A percentile compares a stretch with the other conserved stretches of the same genome.
Conservation (phyloP, 2,888 invertebrate species). For the Thereva nobilitata region DNA sequence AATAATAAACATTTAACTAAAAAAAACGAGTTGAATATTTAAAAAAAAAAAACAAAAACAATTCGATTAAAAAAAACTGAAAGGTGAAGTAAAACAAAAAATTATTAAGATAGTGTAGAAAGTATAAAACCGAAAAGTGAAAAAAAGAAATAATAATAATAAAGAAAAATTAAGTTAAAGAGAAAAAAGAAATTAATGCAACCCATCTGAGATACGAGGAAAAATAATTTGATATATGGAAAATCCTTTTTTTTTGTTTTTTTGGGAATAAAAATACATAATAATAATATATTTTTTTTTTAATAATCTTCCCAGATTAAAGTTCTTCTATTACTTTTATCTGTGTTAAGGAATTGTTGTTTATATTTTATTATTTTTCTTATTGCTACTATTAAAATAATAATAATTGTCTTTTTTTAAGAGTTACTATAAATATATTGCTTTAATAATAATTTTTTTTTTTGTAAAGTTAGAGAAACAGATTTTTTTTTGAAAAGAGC, state of each 20-base stretch:
- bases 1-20: constrained; percentile 17
- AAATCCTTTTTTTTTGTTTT: constrained; percentile 22
- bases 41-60: neutral
- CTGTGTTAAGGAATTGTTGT: too few species aligned
- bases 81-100: constrained; percentile 1
- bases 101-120: too few species aligned
- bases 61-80: neutral
- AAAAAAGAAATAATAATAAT: neutral
- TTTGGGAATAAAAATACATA: neutral
- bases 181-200: neutral
- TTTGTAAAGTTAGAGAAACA: neutral
- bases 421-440: neutral
- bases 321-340: neutral
- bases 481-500: neutral
- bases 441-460: neutral
- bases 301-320: constrained; percentile 1
- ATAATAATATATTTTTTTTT: neutral
- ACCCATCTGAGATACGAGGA: constrained; percentile 9
- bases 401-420: neutral
- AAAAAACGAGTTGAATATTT: neutral
- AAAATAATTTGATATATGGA: constrained; percentile 7
- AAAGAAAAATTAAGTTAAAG: constrained; percentile 6
- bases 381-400: neutral
- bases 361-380: neutral
- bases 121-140: too few species aligned